Evolutionary conservation across 2,113 vertebrate genomes (phyloP).

Genomic region (Bubo scandiacus): DNA sequence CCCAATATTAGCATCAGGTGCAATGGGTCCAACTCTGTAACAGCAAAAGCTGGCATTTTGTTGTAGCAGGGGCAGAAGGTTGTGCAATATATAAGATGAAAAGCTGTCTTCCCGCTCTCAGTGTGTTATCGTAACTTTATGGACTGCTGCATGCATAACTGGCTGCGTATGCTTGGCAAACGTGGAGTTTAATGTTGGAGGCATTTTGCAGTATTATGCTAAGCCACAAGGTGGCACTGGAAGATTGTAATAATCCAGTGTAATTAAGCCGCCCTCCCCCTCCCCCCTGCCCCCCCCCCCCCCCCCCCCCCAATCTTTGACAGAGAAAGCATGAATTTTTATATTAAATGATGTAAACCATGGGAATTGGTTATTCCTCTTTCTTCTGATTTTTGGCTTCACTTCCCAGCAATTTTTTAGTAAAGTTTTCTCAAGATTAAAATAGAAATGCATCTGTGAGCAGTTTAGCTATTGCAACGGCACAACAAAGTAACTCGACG

Average conservation of each 20-base stretch:
- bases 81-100: neutral
- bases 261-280: conserved; percentile 8
- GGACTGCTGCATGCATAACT: neutral
- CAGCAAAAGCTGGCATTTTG: neutral
- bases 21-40: neutral
- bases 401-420: neutral
- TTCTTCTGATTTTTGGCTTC: conserved; percentile 27
- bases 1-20: neutral
- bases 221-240: conserved; percentile 71
- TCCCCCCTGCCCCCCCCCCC: fast-evolving
- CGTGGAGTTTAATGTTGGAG: neutral
- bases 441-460: neutral
- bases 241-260: conserved; percentile 67
- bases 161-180: neutral
- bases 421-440: neutral
- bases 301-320: neutral
- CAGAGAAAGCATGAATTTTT: conserved; percentile 28
- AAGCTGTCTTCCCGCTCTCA: neutral
- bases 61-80: neutral
- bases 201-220: neutral
- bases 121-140: neutral
- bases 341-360: conserved; percentile 23
- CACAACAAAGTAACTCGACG: neutral
- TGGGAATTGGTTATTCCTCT: neutral
- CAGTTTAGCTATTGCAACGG: neutral